Evolutionary conservation across 2,888 invertebrate genomes (phyloP), one percentile per base, ranked within the genome.

Genomic region (Gisinianus flammeolus): DNA sequence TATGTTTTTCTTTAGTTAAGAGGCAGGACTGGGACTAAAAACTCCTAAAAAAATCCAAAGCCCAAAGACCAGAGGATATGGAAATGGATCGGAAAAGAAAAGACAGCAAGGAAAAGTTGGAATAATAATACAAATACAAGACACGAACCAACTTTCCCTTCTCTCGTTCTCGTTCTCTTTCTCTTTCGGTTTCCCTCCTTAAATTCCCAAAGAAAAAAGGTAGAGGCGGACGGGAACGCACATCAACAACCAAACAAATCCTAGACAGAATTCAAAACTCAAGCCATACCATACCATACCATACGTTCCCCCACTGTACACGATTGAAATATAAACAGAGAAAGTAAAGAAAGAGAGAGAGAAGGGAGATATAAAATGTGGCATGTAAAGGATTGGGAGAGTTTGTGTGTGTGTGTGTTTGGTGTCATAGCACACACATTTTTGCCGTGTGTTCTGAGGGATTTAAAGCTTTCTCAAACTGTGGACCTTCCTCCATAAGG

Each of bases 371-470:
- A n/a, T n/a, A n/a, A 16, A 24, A 8, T 58, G 16, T 58, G 58
- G 58, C n/a, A n/a, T n/a, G 22, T 19, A 22, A 8, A 22, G 22
- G n/a, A 58, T 5, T 28, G 62, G 28, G 26, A 62, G 16, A 5
- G 54, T 16, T 26, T 8, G 10, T 28, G 44, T 44, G 26, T 26
- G 24, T 16, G 62, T 24, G 52, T 22, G 70, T n/a, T n/a, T n/a
- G 52, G 26, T 70, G 70, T 70, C 70, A 70, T 70, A 54, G 70
- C 54, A 70, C 62, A 73, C 33, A n/a, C n/a, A 64, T 73, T 73
- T 62, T n/a, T 26, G 26, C 24, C 73, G 26, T 73, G 24, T 73
- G 26, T 64, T 73, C 30, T 33, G 64, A 71, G 52, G 73, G 62
- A 73, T 73, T 73, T 73, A 62, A 35, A 31, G 33, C 30, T 73